Base-by-base conservation (phyloP, 2,113 vertebrate genomes). In the Poeciliopsis occidentalis region DNA sequence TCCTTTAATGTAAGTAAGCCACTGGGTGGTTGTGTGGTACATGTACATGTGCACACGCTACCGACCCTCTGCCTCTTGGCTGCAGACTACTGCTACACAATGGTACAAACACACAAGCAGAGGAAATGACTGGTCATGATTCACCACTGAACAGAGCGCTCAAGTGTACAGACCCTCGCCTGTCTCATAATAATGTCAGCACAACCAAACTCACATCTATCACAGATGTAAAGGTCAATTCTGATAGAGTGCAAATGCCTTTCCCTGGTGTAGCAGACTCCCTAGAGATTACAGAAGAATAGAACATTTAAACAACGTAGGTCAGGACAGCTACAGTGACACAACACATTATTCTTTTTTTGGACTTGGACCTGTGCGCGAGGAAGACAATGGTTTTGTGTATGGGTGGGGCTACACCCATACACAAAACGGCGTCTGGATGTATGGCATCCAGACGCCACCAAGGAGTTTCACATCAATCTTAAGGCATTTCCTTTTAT, bases 161-260 rank as follows among this genome's bases (percentile, higher is more conserved):
- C 61, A 8, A 69, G 77, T 74, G 78, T 71, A 64, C 24, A 10
- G 69, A 69, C 61, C 73, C 71, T 44, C 0, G 37, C 66, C 69
- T 72, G 72, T 71, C 71, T 79, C 30, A 65, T 66, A 78, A 68
- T 82, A 61, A 27, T 68, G 62, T 76, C 73, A 64, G 32, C 30
- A 67, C 62, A 72, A 22, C 44, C 12, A 15, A 81, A 71, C 73
- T 32, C 47, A 76, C 76, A 80, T 69, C 65, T 64, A 80, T 61
- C 70, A 51, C 31, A 44, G 67, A 79, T 62, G 69, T 67, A 90
- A 92, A 89, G 87, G 91, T 90, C 81, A 91, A 19, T 87, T 84
- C 69, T 86, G 85, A 89, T 82, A 31, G 29, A 37, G 77, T 71
- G 75, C 64, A 81, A 85, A 75, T 24, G 29, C 66, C 81, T 88